These are phyloP conservation scores for Pteronotus mesoamericanus DNA, from an alignment of 2,797 vertebrate genomes.

Conservation along the genomic window DNA sequence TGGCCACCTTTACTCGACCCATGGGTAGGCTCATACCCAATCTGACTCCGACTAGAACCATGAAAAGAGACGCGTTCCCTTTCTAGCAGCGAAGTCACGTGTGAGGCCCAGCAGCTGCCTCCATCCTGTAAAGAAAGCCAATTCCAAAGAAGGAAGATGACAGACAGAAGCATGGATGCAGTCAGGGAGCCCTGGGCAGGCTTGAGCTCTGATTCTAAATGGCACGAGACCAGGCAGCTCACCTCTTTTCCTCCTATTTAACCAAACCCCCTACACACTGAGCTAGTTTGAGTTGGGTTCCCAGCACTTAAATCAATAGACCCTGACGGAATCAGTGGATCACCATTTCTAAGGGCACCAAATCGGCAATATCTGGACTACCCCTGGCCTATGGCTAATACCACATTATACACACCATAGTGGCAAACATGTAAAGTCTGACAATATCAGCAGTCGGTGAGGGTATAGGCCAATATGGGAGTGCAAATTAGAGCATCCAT, in stretches of 20 bases:
- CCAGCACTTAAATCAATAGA: background rate
- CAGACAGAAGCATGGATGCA: background rate
- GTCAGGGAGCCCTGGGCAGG: background rate
- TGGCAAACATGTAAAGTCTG: background rate
- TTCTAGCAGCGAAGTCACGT: background rate
- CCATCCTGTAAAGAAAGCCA: background rate
- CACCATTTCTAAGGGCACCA: background rate
- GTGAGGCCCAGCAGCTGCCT: background rate
- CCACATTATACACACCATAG: background rate
- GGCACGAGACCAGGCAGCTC: background rate
- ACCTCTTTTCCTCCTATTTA: background rate
- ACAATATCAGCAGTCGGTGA: background rate
- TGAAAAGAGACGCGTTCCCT: background rate
- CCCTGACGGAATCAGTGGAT: background rate
- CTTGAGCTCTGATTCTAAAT: background rate
- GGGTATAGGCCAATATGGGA: background rate
- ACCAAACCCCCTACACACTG: background rate
- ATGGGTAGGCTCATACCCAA: background rate
- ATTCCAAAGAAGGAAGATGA: background rate
- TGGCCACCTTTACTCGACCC: background rate
- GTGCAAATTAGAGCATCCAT: background rate
- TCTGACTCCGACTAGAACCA: background rate
- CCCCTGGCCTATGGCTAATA: background rate
- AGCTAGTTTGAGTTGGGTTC: background rate
- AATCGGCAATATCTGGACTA: background rate